Evolutionary conservation across 2,888 invertebrate genomes (phyloP).

Genomic region (Nephrotoma flavescens): DNA sequence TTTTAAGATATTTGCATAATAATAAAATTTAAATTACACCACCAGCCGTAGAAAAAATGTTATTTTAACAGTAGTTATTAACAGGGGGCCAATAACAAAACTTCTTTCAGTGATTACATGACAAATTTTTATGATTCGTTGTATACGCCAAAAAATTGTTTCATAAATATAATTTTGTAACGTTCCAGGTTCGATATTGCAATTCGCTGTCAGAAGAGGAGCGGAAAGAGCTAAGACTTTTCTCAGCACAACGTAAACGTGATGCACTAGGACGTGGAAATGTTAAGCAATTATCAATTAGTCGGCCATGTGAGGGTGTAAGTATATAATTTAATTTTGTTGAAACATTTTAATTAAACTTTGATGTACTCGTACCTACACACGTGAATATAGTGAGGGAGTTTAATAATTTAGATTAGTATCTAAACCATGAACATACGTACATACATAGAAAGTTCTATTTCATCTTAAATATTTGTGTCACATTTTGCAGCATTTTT

Average conservation of each 20-base stretch:
- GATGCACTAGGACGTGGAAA: constrained; percentile 89
- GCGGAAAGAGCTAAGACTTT: constrained; percentile 79
- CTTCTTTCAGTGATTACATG: background rate
- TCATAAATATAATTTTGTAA: background rate
- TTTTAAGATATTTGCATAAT: background rate
- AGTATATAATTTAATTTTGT: constrained; percentile 25
- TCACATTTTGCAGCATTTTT: background rate
- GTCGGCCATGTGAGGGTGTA: constrained; percentile 64
- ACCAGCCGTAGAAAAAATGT: background rate
- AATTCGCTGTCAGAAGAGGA: constrained; percentile 87
- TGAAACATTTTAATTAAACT: too few species aligned
- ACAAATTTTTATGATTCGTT: background rate
- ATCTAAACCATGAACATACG: background rate
- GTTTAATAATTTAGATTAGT: too few species aligned
- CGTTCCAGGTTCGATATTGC: constrained; percentile 72
- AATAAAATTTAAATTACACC: background rate
- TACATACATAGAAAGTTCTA: background rate
- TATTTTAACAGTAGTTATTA: background rate
- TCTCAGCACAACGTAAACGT: constrained; percentile 83
- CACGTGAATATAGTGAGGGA: background rate
- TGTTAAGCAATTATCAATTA: constrained; percentile 63
- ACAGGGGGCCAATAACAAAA: background rate
- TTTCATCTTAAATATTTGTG: background rate
- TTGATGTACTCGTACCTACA: background rate
- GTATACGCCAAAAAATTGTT: constrained; percentile 17